phyloP scores from a whole-genome alignment of 2,888 invertebrate species.

The Silvanus unidentatus region DNA sequence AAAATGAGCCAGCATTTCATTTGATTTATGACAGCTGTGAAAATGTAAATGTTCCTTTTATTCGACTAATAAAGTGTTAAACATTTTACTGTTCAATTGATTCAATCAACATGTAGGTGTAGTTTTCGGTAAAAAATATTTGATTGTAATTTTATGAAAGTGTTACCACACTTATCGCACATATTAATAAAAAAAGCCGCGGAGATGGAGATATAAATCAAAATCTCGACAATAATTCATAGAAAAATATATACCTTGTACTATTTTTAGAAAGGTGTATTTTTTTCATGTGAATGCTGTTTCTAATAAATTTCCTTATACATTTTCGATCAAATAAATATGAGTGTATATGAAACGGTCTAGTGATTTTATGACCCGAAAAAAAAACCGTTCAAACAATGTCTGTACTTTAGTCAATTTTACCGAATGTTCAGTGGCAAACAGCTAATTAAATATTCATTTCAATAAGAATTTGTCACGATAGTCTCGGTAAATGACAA shows the following conservation, averaged over 20 bases:
- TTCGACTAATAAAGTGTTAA: not conserved
- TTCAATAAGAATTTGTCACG: too few species aligned
- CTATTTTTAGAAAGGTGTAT: slow-evolving; percentile 1
- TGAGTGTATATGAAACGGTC: not conserved
- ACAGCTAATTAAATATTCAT: too few species aligned
- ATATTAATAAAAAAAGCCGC: too few species aligned
- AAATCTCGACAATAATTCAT: not conserved
- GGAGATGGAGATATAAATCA: not conserved
- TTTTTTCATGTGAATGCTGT: not conserved
- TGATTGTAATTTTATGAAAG: not conserved
- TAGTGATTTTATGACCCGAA: slow-evolving; percentile 1
- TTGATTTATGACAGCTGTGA: too few species aligned
- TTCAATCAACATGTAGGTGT: too few species aligned
- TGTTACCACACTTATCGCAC: not conserved
- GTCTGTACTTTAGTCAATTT: too few species aligned
- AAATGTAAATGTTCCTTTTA: too few species aligned
- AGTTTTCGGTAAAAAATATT: too few species aligned
- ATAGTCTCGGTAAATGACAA: too few species aligned
- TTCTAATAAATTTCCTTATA: not conserved
- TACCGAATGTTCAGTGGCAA: too few species aligned
- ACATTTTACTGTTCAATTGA: not conserved
- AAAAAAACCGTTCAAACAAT: not conserved
- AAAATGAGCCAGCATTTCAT: not conserved
- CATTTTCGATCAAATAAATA: not conserved
- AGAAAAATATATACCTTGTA: not conserved